Evolutionary conservation across 2,797 vertebrate species (phyloP).

Genomic region (Paratrypauchen microcephalus): DNA sequence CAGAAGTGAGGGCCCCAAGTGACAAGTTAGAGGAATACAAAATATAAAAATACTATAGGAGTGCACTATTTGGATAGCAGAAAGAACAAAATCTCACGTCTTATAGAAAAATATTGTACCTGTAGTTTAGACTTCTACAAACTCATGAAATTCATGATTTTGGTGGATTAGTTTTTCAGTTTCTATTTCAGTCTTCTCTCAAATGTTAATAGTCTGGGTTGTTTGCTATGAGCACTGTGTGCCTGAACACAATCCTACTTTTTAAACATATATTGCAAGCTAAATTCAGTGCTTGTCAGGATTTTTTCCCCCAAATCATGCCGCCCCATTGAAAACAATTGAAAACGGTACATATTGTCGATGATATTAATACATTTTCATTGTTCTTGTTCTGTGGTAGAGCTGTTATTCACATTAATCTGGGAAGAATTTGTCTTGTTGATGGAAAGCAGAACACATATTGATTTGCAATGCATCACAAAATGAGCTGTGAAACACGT

Average conservation of each 20-base stretch:
- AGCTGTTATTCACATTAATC: background rate
- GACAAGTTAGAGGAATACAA: conserved; percentile 59
- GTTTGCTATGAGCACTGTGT: too few species aligned
- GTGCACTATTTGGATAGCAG: too few species aligned
- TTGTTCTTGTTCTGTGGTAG: background rate
- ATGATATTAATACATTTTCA: background rate
- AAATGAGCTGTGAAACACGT: background rate
- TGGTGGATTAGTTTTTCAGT: too few species aligned
- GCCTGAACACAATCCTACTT: too few species aligned
- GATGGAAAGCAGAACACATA: background rate
- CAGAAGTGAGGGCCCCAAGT: conserved; percentile 65
- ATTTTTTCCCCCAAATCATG: too few species aligned
- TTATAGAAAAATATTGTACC: background rate
- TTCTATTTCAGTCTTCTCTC: too few species aligned
- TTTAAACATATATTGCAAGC: too few species aligned
- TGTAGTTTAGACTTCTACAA: too few species aligned
- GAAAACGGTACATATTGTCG: too few species aligned
- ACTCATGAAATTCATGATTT: too few species aligned
- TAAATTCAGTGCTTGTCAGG: too few species aligned
- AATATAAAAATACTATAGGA: background rate
- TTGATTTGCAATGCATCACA: background rate
- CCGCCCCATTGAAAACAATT: too few species aligned
- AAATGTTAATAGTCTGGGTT: background rate
- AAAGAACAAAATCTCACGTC: background rate
- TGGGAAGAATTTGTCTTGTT: conserved; percentile 3